Base-by-base conservation (phyloP, 92 coral and sea anemone species). In the Zoanthus solanderi region DNA sequence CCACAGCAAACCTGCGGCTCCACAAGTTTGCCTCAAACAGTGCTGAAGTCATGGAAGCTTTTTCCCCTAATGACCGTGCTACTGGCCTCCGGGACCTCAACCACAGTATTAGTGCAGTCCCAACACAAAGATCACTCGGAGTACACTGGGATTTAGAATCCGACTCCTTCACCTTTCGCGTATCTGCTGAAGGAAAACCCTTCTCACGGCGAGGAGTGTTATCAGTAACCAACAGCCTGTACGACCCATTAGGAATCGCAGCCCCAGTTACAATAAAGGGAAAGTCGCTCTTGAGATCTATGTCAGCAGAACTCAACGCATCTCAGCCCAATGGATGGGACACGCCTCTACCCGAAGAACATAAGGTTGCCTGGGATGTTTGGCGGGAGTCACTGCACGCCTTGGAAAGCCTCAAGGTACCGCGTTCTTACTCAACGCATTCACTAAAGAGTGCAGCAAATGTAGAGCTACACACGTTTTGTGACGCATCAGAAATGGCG, bases 1-100 rank as follows among this genome's bases (percentile, higher is more conserved):
- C 91, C 32, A 89, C 94, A 29, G 86, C 92, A 17, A 91, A 93
- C 85, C 83, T 93, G 44, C 91, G 94, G 15, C 90, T 93, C 3
- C 96, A 93, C 52, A 88, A 93, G 84, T 75, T 93, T 7, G 90
- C 85, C 5, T 90, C 93, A 17, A 93, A 86, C 72, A 76, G 80
- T 28, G 66, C 78, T 3, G 89, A 88, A 32, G 95, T 93, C 13
- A 76, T 88, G 84, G 83, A 61, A 18, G 90, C 92, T 3, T 93
- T 93, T 69, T 83, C 90, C 0, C 11, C 78, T 0, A 87, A 85
- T 28, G 95, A 93, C 78, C 82, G 89, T 29, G 90, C 93, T 0
- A 84, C 71, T 10, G 90, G 82, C 56, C 89, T 90, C 60, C 90
- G 72, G 67, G 88, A 91, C 60, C 79, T 93, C 15, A 89, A 93